phyloP scores from a whole-genome alignment of 2,888 invertebrate species.

The Ligdia adustata region DNA sequence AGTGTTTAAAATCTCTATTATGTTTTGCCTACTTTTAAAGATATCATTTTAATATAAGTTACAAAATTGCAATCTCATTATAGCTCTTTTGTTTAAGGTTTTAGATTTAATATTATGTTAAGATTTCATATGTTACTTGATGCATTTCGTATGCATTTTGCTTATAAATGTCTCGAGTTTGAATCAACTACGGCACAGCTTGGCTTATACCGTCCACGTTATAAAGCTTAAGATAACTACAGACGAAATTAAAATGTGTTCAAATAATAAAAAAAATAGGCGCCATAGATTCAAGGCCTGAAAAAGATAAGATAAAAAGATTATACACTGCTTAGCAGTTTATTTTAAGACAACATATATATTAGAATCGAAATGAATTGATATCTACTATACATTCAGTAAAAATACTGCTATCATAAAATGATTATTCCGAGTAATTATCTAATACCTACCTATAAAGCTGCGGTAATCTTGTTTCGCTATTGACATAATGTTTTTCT shows the following conservation, averaged over 20 bases:
- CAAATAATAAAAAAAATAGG: too few relatives aligned
- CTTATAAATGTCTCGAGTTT: constrained; percentile 23
- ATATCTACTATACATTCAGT: too few relatives aligned
- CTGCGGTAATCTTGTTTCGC: constrained; percentile 24
- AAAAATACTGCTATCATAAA: too few relatives aligned
- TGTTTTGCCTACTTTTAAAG: constrained; percentile 15
- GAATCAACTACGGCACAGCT: constrained; percentile 41
- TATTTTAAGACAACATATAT: constrained; percentile 36
- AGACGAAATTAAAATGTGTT: constrained; percentile 1
- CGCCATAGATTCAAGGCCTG: too few relatives aligned
- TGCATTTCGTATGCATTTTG: constrained; percentile 65
- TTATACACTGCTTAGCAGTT: constrained; percentile 50
- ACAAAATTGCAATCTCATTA: constrained; percentile 49
- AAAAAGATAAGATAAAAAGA: background rate
- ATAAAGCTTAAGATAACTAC: constrained; percentile 6
- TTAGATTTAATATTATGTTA: constrained; percentile 31
- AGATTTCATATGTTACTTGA: constrained; percentile 39
- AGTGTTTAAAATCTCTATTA: too few relatives aligned
- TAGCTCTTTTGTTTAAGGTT: constrained; percentile 38
- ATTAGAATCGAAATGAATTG: too few relatives aligned
- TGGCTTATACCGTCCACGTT: constrained; percentile 61
- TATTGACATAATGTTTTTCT: constrained; percentile 16
- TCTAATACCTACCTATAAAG: background rate
- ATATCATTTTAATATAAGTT: constrained; percentile 34
- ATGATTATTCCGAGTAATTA: too few relatives aligned